These are phyloP conservation scores for Caenorhabditis macrosperma DNA, from an alignment of 2,888 invertebrate genomes.

Conservation along the genomic window DNA sequence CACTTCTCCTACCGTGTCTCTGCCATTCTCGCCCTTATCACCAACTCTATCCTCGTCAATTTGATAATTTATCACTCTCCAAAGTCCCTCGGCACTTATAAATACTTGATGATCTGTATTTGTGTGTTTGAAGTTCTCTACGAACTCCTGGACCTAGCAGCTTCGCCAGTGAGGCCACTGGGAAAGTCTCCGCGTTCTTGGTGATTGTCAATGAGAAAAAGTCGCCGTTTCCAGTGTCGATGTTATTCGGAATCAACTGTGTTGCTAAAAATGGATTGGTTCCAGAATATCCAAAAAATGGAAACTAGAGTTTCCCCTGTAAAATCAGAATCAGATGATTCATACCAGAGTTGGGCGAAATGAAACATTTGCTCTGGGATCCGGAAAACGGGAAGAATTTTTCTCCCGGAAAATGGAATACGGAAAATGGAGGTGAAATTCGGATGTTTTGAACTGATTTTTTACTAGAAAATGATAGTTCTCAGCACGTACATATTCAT, in stretches of 20 bases:
- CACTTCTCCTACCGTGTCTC: neutral
- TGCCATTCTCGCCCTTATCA: neutral
- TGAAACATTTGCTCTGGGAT: too few species aligned
- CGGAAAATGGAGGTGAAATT: too few species aligned
- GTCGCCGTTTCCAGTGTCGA: neutral
- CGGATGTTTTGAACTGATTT: too few species aligned
- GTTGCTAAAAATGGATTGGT: too few species aligned
- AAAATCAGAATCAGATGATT: too few species aligned
- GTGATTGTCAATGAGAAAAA: neutral
- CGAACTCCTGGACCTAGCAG: neutral
- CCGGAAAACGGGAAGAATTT: too few species aligned
- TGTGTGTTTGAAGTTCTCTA: neutral
- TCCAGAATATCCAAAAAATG: neutral
- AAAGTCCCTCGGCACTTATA: neutral
- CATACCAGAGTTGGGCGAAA: too few species aligned
- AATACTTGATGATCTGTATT: slow-evolving; percentile 7
- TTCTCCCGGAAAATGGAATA: too few species aligned
- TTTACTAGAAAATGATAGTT: neutral
- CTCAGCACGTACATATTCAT: neutral
- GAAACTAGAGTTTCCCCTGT: too few species aligned
- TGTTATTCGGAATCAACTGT: neutral
- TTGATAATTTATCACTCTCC: slow-evolving; percentile 2
- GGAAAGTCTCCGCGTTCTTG: neutral
- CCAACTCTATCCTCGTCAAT: slow-evolving; percentile 5
- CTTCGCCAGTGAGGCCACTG: neutral